Conservation (phyloP, 2,888 invertebrate genomes). For the Timema cristinae region DNA sequence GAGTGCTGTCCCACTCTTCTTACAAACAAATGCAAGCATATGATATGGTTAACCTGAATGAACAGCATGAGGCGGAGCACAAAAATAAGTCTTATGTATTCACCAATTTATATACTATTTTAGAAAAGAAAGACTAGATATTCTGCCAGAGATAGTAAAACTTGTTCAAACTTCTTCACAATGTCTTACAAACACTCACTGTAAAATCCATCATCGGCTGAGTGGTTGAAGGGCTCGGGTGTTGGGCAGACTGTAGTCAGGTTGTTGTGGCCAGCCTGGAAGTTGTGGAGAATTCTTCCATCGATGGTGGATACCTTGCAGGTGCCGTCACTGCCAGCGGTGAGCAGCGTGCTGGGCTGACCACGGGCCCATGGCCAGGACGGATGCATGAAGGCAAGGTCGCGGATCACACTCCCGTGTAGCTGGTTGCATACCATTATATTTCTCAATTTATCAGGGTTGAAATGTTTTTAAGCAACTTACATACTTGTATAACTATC, state of each 20-base stretch:
- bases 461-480: too few relatives aligned
- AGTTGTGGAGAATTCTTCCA: slow-evolving; percentile 45
- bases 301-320: slow-evolving; percentile 47
- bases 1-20: too few relatives aligned
- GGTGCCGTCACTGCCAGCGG: slow-evolving; percentile 45
- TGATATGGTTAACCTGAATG: too few relatives aligned
- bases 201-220: slow-evolving; percentile 43
- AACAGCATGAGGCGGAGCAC: too few relatives aligned
- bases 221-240: slow-evolving; percentile 44
- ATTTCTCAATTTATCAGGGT: too few relatives aligned
- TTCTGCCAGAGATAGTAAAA: too few relatives aligned
- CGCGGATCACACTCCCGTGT: slow-evolving; percentile 45
- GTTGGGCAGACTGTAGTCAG: slow-evolving; percentile 47
- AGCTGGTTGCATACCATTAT: slow-evolving; percentile 37
- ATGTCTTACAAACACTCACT: slow-evolving; percentile 38
- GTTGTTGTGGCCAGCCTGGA: slow-evolving; percentile 44
- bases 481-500: too few relatives aligned
- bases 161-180: neutral
- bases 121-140: too few relatives aligned
- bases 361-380: slow-evolving; percentile 48
- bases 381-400: slow-evolving; percentile 46
- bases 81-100: too few relatives aligned
- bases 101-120: too few relatives aligned
- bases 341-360: slow-evolving; percentile 44
- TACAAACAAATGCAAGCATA: too few relatives aligned